Evolutionary conservation across 2,113 vertebrate genomes (phyloP).

Genomic region (Tragelaphus imberbis): DNA sequence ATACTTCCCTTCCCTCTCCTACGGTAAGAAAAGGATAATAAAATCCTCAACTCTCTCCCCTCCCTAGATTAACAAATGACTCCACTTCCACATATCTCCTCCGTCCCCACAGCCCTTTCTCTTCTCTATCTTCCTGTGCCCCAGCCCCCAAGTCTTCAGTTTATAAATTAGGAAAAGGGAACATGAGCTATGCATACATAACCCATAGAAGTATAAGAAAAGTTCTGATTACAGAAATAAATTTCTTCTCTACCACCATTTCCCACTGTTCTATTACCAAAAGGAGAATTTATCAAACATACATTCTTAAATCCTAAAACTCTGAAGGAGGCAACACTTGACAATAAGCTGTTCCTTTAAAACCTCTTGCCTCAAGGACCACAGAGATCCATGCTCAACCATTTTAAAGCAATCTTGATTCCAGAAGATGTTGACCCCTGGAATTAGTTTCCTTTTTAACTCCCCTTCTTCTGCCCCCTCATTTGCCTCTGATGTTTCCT

Average conservation of each 20-base stretch:
- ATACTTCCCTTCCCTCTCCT: not conserved
- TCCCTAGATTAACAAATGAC: not conserved
- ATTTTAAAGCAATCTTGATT: constrained; percentile 63
- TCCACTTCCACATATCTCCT: not conserved
- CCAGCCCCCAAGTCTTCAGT: not conserved
- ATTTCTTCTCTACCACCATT: not conserved
- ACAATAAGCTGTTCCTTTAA: constrained; percentile 45
- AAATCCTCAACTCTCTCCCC: not conserved
- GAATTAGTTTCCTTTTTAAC: constrained; percentile 71
- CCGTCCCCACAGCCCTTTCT: not conserved
- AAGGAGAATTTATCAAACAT: not conserved
- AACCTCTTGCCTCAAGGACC: not conserved
- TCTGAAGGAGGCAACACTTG: not conserved
- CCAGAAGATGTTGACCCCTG: constrained; percentile 63
- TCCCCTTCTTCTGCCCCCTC: constrained; percentile 58
- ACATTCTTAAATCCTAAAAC: not conserved
- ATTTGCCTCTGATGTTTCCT: constrained; percentile 73
- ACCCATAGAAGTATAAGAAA: not conserved
- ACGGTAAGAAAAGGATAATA: not conserved
- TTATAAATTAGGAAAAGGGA: not conserved
- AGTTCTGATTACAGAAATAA: not conserved
- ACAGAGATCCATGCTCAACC: constrained; percentile 37
- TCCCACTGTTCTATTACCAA: not conserved
- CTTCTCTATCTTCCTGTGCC: not conserved
- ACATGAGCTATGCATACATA: not conserved